These are phyloP conservation scores for Acipenser oxyrinchus DNA, from an alignment of 2,797 vertebrate species.

Conservation along the genomic window DNA sequence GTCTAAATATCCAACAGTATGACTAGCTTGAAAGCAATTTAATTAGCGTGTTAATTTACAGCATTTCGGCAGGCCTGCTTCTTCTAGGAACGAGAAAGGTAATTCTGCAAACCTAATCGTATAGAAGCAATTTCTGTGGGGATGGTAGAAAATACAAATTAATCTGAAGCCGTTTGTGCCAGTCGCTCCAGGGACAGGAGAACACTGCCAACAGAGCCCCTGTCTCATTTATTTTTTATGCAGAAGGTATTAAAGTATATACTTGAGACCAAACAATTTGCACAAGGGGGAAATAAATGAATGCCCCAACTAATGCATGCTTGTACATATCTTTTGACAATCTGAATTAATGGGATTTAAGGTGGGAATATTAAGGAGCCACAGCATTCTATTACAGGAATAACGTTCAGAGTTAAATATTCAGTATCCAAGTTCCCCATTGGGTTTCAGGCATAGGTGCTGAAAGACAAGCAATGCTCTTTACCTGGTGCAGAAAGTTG, in stretches of 20 bases:
- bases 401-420: no score
- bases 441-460: no score
- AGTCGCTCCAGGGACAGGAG: constrained; percentile 40
- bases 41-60: constrained; percentile 42
- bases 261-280: constrained; percentile 52
- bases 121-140: constrained; percentile 48
- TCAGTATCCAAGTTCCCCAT: no score
- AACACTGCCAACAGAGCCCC: constrained; percentile 47
- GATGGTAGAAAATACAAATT: constrained; percentile 58
- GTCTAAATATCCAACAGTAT: constrained; percentile 31
- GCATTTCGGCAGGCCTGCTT: constrained; percentile 32
- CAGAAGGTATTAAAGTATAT: constrained; percentile 56
- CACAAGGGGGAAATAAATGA: constrained; percentile 29
- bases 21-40: constrained; percentile 28
- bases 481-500: no score
- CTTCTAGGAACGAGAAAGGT: constrained; percentile 34
- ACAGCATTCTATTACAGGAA: no score
- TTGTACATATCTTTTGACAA: constrained; percentile 32
- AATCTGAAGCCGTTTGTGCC: constrained; percentile 53
- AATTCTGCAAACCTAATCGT: constrained; percentile 40
- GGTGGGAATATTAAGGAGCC: no score
- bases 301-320: constrained; percentile 25
- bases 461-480: no score
- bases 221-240: constrained; percentile 59
- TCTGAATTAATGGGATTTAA: constrained; percentile 11